phyloP scores from a whole-genome alignment of 1,140 invertebrate species.

The Anagrus nilaparvatae region DNA sequence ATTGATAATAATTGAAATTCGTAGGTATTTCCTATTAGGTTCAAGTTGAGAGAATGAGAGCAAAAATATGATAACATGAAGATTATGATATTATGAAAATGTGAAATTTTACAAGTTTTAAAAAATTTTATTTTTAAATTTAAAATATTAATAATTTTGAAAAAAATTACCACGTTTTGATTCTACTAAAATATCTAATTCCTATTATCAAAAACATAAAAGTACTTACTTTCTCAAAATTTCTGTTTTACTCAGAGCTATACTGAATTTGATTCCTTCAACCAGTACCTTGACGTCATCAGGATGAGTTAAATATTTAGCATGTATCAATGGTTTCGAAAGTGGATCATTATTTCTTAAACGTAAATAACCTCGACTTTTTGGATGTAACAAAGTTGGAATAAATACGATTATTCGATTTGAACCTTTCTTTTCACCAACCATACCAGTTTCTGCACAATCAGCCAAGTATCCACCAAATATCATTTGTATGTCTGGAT shows the following conservation, averaged over 20 bases:
- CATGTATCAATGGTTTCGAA: constrained; percentile 70
- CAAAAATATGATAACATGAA: constrained; percentile 1
- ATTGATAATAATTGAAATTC: neutral
- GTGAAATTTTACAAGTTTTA: constrained; percentile 1
- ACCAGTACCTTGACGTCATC: constrained; percentile 64
- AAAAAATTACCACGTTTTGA: too few species aligned
- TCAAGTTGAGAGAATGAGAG: neutral
- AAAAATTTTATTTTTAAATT: too few species aligned
- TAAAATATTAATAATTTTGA: constrained; percentile 8
- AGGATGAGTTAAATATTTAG: constrained; percentile 69
- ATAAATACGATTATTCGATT: constrained; percentile 50
- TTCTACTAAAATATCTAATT: too few species aligned
- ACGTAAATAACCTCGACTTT: constrained; percentile 66
- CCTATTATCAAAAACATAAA: too few species aligned
- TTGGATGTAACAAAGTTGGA: constrained; percentile 64
- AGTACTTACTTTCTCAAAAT: constrained; percentile 56
- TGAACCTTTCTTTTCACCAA: constrained; percentile 53
- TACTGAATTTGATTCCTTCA: constrained; percentile 64
- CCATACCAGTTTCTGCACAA: constrained; percentile 74
- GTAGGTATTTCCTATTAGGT: neutral
- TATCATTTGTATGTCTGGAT: constrained; percentile 78
- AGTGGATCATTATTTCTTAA: constrained; percentile 66
- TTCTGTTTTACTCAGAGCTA: constrained; percentile 53
- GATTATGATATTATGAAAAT: neutral
- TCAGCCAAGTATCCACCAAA: constrained; percentile 75